These are phyloP conservation scores for Opisthograptis luteolata DNA, from an alignment of 2,888 invertebrate species.

Conservation along the genomic window DNA sequence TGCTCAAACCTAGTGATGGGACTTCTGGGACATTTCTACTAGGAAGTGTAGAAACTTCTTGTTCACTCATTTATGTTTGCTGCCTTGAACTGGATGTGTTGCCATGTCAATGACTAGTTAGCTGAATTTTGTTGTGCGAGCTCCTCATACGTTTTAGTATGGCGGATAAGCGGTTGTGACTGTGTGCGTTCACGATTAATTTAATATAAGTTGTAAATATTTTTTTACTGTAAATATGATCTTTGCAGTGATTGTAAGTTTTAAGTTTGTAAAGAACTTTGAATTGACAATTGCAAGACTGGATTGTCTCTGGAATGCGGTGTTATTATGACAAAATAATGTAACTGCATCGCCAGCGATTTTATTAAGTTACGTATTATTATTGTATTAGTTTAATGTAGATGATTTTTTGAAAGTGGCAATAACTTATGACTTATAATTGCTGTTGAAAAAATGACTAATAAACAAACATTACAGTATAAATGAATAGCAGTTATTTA, in stretches of 20 bases:
- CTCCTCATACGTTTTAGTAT: constrained; percentile 75
- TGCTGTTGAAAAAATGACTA: constrained; percentile 69
- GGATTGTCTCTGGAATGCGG: constrained; percentile 40
- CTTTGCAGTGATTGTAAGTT: constrained; percentile 74
- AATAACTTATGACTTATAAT: constrained; percentile 72
- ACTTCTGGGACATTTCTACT: constrained; percentile 32
- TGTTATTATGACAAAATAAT: constrained; percentile 11
- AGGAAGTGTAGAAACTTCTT: constrained; percentile 40
- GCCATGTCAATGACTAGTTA: constrained; percentile 43
- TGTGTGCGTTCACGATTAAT: constrained; percentile 53
- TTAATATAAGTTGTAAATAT: constrained; percentile 74
- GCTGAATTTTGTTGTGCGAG: constrained; percentile 45
- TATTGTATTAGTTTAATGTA: constrained; percentile 38
- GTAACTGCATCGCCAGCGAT: constrained; percentile 25
- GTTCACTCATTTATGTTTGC: constrained; percentile 52
- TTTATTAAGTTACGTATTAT: constrained; percentile 2
- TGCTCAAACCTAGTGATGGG: constrained; percentile 66
- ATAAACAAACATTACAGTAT: constrained; percentile 55
- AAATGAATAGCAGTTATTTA: constrained; percentile 11
- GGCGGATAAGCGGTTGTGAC: constrained; percentile 48
- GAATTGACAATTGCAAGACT: constrained; percentile 50
- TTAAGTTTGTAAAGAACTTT: constrained; percentile 57
- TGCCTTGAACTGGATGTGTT: constrained; percentile 47
- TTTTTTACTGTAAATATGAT: constrained; percentile 63
- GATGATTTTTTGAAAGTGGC: constrained; percentile 40